Evolutionary conservation across 2,113 vertebrate species (phyloP).

Genomic region (Semicossyphus pulcher): DNA sequence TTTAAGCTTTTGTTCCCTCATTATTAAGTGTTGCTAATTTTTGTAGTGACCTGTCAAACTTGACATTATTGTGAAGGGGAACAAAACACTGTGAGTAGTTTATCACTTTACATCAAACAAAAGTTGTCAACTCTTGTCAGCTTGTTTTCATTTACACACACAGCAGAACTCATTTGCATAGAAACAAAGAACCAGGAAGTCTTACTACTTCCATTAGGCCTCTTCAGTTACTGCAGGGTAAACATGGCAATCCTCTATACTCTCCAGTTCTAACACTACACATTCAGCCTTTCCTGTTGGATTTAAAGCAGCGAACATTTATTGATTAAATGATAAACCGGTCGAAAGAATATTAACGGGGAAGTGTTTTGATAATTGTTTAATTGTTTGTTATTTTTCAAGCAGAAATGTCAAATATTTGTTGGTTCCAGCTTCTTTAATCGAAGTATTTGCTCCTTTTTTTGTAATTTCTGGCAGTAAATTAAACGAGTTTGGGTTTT

Average conservation of each 20-base stretch:
- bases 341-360: too few species aligned
- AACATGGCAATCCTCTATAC: conserved; percentile 6
- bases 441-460: too few species aligned
- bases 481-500: too few species aligned
- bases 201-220: neutral
- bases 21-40: neutral
- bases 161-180: conserved; percentile 11
- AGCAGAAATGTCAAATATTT: too few species aligned
- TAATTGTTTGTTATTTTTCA: too few species aligned
- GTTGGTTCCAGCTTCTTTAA: too few species aligned
- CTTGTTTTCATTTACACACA: conserved; percentile 11
- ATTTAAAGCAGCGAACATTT: conserved; percentile 11
- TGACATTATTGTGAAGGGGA: neutral
- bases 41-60: neutral
- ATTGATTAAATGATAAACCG: too few species aligned
- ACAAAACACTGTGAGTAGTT: neutral
- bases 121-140: neutral
- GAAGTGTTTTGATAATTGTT: too few species aligned
- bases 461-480: too few species aligned
- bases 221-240: neutral
- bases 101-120: neutral
- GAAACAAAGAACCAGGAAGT: neutral
- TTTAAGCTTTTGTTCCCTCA: neutral
- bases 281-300: conserved; percentile 15
- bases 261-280: neutral